Percentiles rank a stretch among this genome's conserved stretches.
Conservation (phyloP, 2,113 vertebrate species). For the Malurus alboscapulatus region DNA sequence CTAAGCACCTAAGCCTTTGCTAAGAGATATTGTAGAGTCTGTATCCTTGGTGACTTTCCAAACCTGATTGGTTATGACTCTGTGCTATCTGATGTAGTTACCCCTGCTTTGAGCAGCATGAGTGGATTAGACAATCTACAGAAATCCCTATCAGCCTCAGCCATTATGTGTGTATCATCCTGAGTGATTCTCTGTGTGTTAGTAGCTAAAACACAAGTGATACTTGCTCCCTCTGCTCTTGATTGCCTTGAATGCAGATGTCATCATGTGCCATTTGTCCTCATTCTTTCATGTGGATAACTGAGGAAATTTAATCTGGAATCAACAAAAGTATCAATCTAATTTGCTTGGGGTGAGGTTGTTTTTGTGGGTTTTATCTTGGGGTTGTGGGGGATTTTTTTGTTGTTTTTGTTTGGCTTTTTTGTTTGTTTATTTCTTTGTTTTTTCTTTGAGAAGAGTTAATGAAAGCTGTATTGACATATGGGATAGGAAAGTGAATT, state of each 20-base stretch:
- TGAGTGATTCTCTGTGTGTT: neutral
- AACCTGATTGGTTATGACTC: neutral
- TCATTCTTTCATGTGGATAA: neutral
- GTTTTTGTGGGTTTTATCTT: neutral
- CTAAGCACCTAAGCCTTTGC: neutral
- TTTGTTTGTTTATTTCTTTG: neutral
- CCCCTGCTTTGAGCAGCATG: neutral
- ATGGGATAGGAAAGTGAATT: neutral
- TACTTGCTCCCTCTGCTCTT: neutral
- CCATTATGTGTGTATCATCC: neutral
- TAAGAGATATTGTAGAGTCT: neutral
- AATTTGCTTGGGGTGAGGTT: neutral
- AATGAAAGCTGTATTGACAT: neutral
- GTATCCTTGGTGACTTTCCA: neutral
- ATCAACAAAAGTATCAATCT: neutral
- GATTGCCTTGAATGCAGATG: neutral
- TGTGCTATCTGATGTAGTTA: neutral
- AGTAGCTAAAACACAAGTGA: neutral
- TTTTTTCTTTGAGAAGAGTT: neutral
- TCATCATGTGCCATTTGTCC: neutral
- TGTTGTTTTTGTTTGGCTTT: neutral
- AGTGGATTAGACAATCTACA: neutral
- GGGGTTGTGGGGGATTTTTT: fast-evolving
- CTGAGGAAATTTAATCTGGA: neutral
- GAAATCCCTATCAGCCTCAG: neutral